A percentile compares a stretch with the other conserved stretches of the same genome.
Evolutionary conservation across 1,140 invertebrate species (phyloP).

Genomic region (Panulirus ornatus): DNA sequence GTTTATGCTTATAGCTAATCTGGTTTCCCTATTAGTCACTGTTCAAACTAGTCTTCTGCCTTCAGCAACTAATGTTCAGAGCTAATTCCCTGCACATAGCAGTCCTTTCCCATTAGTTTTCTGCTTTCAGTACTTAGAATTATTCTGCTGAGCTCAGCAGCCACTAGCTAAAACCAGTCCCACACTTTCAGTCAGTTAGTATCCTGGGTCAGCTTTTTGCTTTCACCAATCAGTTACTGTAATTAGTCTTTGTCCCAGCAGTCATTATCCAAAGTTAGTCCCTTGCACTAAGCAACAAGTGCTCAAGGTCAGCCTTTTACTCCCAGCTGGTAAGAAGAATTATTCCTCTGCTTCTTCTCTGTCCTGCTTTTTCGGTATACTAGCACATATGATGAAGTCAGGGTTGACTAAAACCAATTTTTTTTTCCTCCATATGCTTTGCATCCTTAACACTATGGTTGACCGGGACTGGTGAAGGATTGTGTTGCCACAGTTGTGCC

Average conservation of each 20-base stretch:
- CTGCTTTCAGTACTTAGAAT: background rate
- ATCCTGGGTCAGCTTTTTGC: no score
- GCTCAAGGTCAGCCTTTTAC: background rate
- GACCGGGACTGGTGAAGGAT: background rate
- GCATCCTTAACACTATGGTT: conserved; percentile 1
- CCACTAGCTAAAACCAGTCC: no score
- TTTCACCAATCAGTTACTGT: no score
- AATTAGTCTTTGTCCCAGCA: background rate
- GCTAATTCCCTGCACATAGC: background rate
- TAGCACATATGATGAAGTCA: background rate
- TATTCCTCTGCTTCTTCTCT: background rate
- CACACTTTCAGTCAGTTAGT: no score
- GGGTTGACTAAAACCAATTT: background rate
- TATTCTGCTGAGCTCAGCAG: background rate
- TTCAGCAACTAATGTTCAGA: background rate
- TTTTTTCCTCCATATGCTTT: background rate
- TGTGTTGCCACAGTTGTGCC: background rate
- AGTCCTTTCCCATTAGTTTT: background rate
- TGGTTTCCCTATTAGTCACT: background rate
- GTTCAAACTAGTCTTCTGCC: background rate
- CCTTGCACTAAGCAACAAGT: background rate
- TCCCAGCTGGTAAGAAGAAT: background rate
- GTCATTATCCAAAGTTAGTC: background rate
- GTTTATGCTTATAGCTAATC: no score
- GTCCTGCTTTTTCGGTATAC: background rate